Conservation (phyloP, 2,113 vertebrate species). For the Willisornis vidua region DNA sequence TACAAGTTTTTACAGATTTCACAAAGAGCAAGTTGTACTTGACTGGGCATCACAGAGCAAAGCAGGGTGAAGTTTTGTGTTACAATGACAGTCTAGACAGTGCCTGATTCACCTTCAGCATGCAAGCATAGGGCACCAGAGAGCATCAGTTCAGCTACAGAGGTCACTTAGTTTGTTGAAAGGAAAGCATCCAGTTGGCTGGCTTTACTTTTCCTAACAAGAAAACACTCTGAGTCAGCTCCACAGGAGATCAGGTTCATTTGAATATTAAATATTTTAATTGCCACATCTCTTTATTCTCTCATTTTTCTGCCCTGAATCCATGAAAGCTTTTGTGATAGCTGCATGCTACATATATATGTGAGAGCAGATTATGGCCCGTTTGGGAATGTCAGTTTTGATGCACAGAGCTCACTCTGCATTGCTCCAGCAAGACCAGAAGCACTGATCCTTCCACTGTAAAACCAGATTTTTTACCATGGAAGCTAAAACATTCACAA, state of each 20-base stretch:
- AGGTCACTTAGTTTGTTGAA: not conserved
- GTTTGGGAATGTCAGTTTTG: not conserved
- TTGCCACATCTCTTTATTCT: not conserved
- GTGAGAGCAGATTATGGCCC: not conserved
- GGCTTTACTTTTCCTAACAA: not conserved
- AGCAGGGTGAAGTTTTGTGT: not conserved
- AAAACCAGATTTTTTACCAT: not conserved
- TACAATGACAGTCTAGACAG: not conserved
- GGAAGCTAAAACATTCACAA: not conserved
- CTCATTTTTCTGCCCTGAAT: not conserved
- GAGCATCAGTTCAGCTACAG: not conserved
- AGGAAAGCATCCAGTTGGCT: not conserved
- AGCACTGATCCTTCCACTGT: not conserved
- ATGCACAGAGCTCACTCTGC: not conserved
- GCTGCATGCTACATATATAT: constrained; percentile 3
- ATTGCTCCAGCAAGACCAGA: not conserved
- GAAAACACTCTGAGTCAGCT: not conserved
- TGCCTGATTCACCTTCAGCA: not conserved
- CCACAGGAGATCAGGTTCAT: not conserved
- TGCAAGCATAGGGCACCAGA: not conserved
- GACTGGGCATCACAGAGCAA: not conserved
- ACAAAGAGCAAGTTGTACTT: not conserved
- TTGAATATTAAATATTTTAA: constrained; percentile 52
- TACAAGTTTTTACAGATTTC: not conserved
- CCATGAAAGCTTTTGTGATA: not conserved